These are phyloP conservation scores for Turnix velox DNA, from an alignment of 2,113 vertebrate species.

Conservation along the genomic window DNA sequence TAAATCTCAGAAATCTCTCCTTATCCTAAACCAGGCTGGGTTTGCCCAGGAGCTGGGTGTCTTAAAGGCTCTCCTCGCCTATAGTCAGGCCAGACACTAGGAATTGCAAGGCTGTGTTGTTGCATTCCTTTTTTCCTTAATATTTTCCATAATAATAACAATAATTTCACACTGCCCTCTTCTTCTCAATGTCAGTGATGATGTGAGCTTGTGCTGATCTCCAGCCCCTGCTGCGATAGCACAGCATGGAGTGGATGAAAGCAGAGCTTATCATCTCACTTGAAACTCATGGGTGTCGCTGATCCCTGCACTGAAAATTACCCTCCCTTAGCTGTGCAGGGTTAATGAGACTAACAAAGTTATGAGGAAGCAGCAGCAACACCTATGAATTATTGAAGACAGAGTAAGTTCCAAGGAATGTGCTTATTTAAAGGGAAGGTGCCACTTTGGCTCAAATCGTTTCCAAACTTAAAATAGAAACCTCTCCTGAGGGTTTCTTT, in stretches of 20 bases:
- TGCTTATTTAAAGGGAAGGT: background rate
- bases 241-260: background rate
- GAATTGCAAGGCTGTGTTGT: background rate
- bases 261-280: background rate
- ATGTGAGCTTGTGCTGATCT: background rate
- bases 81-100: background rate
- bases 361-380: background rate
- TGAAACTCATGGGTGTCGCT: background rate
- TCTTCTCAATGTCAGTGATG: background rate
- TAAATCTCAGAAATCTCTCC: too few relatives aligned
- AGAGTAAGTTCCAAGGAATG: background rate
- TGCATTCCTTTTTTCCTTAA: background rate
- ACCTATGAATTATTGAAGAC: background rate
- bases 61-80: background rate
- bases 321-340: background rate
- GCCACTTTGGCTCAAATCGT: background rate
- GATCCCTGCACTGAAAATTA: background rate
- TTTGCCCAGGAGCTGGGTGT: background rate
- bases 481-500: background rate
- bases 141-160: background rate
- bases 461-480: slow-evolving; percentile 24
- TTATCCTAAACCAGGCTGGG: background rate
- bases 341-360: background rate
- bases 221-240: background rate
- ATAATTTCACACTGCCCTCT: background rate